Evolutionary conservation across 2,888 invertebrate genomes (phyloP).

Genomic region (Eubasilissa splendida): DNA sequence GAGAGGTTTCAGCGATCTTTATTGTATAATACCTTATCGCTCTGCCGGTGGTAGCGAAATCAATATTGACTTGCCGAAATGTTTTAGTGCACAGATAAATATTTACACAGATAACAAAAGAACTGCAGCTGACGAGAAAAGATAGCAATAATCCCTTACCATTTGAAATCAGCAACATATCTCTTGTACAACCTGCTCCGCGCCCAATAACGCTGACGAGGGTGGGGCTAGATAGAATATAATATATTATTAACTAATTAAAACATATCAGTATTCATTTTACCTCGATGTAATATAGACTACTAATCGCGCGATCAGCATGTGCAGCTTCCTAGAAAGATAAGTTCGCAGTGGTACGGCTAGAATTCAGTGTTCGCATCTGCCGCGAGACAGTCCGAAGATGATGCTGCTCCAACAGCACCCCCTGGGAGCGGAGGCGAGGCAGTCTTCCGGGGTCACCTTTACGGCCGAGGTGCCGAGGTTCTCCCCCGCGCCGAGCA

Average conservation of each 20-base stretch:
- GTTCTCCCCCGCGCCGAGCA: constrained; percentile 57
- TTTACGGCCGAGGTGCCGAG: constrained; percentile 59
- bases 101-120: constrained; percentile 31
- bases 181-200: neutral
- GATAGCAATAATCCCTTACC: neutral
- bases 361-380: neutral
- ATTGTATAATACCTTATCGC: too few species aligned
- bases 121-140: neutral
- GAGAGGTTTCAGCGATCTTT: constrained; percentile 15
- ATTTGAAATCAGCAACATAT: constrained; percentile 5
- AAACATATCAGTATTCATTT: constrained; percentile 31
- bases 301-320: neutral
- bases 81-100: constrained; percentile 46
- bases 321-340: constrained; percentile 6
- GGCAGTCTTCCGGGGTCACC: constrained; percentile 53
- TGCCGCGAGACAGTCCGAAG: constrained; percentile 61
- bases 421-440: constrained; percentile 62
- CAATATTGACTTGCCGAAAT: constrained; percentile 59
- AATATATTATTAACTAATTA: neutral
- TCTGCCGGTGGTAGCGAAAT: constrained; percentile 39
- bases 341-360: neutral
- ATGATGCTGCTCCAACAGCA: constrained; percentile 71
- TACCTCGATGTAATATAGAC: neutral
- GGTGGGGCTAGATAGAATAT: constrained; percentile 1
- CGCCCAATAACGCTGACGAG: neutral